phyloP scores from a whole-genome alignment of 1,140 invertebrate species.

The Platyscapa corneri region DNA sequence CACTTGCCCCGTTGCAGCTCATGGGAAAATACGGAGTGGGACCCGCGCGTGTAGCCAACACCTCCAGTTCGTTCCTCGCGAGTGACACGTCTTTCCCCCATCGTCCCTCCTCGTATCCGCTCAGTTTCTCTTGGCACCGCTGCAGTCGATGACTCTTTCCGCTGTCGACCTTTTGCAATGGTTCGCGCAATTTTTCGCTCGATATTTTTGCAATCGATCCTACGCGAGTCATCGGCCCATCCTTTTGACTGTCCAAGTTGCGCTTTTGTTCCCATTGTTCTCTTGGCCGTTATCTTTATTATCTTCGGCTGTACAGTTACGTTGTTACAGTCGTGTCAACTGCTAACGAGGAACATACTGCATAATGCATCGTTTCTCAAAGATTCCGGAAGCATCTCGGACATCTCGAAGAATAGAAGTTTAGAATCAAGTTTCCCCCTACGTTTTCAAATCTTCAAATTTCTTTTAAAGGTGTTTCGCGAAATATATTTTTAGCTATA shows the following conservation, averaged over 20 bases:
- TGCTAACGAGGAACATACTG: no score
- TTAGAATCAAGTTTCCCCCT: no score
- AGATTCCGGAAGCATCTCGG: no score
- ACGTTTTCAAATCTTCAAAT: no score
- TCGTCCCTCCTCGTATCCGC: neutral
- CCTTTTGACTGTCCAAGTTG: neutral
- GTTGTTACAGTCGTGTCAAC: neutral
- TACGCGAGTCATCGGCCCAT: neutral
- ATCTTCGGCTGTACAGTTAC: neutral
- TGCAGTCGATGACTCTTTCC: neutral
- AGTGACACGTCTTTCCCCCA: neutral
- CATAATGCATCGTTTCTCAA: no score
- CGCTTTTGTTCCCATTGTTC: neutral
- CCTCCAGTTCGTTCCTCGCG: no score
- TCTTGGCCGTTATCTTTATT: neutral
- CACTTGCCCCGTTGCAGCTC: no score
- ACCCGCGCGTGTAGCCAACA: neutral
- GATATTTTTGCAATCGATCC: neutral
- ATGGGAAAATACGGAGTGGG: conserved; percentile 21
- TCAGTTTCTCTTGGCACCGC: no score
- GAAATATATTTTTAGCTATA: no score
- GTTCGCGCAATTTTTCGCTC: neutral
- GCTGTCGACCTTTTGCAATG: neutral
- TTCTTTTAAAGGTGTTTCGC: no score
- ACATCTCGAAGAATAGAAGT: no score